Conservation (phyloP, 2,113 vertebrate genomes). For the Marcusenius ussheri region DNA sequence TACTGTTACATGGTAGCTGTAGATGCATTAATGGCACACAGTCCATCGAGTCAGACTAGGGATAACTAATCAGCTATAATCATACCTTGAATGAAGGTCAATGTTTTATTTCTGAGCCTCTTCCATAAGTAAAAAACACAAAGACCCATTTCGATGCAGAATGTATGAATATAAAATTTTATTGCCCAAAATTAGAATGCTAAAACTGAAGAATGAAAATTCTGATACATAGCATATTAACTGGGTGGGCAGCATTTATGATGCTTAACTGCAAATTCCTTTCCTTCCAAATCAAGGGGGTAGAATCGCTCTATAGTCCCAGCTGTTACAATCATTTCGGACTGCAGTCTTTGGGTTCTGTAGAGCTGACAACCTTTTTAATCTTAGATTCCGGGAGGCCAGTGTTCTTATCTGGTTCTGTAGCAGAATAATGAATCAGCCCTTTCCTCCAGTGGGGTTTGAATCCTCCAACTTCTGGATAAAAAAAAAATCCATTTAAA, state of each 20-base stretch:
- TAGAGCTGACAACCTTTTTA: background rate
- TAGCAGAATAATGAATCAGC: conserved; percentile 15
- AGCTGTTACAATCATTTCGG: background rate
- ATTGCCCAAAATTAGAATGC: background rate
- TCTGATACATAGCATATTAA: background rate
- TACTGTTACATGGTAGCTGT: background rate
- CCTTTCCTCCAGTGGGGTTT: background rate
- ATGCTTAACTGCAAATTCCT: background rate
- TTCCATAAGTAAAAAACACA: background rate
- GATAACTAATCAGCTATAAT: background rate
- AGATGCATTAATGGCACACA: background rate
- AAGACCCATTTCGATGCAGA: background rate
- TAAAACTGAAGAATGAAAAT: background rate
- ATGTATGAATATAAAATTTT: background rate
- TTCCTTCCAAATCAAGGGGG: background rate
- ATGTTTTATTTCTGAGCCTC: background rate
- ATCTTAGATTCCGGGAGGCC: conserved; percentile 3
- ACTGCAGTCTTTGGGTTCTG: background rate
- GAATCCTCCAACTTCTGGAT: background rate
- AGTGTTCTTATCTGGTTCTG: background rate
- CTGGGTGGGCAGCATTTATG: background rate
- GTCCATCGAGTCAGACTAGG: background rate
- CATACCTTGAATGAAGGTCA: background rate
- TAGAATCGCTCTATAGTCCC: background rate
- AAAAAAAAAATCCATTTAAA: conserved; percentile 9